Evolutionary conservation across 2,797 vertebrate species (phyloP), one percentile per base, ranked within the genome.

Genomic region (Esox lucius): DNA sequence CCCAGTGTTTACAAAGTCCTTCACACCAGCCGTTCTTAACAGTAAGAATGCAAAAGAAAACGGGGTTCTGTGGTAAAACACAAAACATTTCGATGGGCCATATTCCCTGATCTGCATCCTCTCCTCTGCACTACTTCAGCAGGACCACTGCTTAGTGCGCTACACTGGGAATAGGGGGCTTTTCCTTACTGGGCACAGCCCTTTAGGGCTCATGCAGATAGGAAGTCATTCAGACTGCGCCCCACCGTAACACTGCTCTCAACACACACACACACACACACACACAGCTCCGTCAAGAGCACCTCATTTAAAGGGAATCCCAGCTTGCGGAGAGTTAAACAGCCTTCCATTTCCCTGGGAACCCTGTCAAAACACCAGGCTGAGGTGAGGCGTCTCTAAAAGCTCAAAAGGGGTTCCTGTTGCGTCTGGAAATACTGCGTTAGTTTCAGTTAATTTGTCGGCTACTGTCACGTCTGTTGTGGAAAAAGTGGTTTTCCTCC

Each of bases 361-460:
- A 81, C 76, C 0, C 19, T 85, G 83, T 91, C 83, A 84, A 87
- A 90, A 87, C 83, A 82, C n/a, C 81, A 85, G 75, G 82, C 85
- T 71, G 77, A 19, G 24, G n/a, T 53, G 77, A 83, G 76, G 80
- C 81, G 70, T 77, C 78, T 80, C 28, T 71, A 74, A 81, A 73
- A 72, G 76, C 79, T 42, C 53, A 82, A 84, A 85, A 82, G 75
- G 83, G 83, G 85, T 85, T 35, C 75, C 51, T 56, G n/a, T 19
- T 53, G 51, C 16, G 19, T 56, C 7, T 51, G 8, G 6, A 8
- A 19, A 7, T 56, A 19, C 5, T n/a, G n/a, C 53, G 17, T 53
- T 69, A 0, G 42, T 24, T 69, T 53, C 39, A 51, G 71, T 80
- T 84, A 68, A 78, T 78, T 73, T 76, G 77, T 81, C 46, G 62